Evolutionary conservation across 2,888 invertebrate genomes (phyloP).

Genomic region (Phaonia tiefii): DNA sequence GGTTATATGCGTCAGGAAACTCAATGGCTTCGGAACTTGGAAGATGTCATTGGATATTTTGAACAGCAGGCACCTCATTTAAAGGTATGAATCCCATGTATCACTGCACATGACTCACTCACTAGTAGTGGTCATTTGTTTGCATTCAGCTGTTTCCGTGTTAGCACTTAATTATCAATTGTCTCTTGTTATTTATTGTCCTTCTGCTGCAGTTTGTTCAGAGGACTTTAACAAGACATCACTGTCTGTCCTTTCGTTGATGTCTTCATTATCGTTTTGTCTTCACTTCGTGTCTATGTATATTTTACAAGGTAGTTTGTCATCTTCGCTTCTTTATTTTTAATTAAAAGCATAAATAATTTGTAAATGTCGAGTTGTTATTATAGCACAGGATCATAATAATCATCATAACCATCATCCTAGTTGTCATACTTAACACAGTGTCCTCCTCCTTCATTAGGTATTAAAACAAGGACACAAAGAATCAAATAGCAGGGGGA

Average conservation of each 20-base stretch:
- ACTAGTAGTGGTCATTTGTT: too few relatives aligned
- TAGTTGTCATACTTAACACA: neutral
- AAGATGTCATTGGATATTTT: neutral
- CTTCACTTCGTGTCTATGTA: neutral
- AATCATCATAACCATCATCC: conserved; percentile 1
- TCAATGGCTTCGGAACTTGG: neutral
- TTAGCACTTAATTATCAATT: too few relatives aligned
- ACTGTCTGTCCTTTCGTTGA: neutral
- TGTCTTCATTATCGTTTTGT: neutral
- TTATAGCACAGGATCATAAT: conserved; percentile 58
- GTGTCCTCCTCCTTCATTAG: neutral
- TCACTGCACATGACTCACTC: too few relatives aligned
- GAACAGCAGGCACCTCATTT: neutral
- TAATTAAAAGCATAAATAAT: conserved; percentile 57
- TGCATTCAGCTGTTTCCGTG: too few relatives aligned
- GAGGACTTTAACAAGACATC: neutral
- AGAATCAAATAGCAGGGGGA: neutral
- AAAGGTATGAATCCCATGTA: conserved; percentile 22
- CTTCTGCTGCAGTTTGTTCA: too few relatives aligned
- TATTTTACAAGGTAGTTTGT: conserved; percentile 6
- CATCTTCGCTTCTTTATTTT: conserved; percentile 22
- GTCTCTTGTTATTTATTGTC: too few relatives aligned
- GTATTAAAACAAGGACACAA: neutral
- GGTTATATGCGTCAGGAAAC: neutral
- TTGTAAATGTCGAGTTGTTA: conserved; percentile 63